phyloP scores from a whole-genome alignment of 2,888 invertebrate genomes.

The Metacarcinus magister region DNA sequence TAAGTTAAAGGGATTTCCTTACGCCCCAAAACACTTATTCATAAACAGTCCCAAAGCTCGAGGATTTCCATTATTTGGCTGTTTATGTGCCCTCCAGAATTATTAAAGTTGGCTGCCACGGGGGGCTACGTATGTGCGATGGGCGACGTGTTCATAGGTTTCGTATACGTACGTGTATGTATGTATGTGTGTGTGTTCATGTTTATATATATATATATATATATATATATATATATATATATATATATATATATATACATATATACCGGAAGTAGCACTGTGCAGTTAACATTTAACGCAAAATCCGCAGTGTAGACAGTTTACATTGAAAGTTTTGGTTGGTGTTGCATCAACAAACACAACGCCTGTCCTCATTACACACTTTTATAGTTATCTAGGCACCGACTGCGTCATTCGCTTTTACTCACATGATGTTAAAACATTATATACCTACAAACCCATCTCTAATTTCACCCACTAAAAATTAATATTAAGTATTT shows the following conservation, averaged over 20 bases:
- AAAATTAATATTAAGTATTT: neutral
- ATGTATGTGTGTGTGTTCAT: too few relatives aligned
- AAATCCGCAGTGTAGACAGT: too few relatives aligned
- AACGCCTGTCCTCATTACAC: neutral
- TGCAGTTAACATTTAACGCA: too few relatives aligned
- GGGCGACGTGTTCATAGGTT: too few relatives aligned
- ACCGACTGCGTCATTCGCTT: neutral
- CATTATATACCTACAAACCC: neutral
- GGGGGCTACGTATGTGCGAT: neutral
- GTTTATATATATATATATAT: too few relatives aligned
- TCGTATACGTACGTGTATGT: neutral
- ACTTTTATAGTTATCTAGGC: neutral
- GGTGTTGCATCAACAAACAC: neutral
- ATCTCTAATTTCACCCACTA: neutral
- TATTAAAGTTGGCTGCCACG: neutral
- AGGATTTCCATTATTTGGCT: constrained; percentile 12
- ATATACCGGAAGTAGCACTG: too few relatives aligned
- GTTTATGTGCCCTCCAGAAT: neutral
- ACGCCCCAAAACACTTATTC: constrained; percentile 31
- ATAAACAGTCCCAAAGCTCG: neutral
- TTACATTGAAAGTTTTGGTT: neutral
- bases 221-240: too few relatives aligned
- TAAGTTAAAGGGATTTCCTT: constrained; percentile 33
- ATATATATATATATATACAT: too few relatives aligned
- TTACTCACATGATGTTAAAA: neutral